phyloP scores from a whole-genome alignment of 2,888 invertebrate genomes.

The Erpobdella octoculata region DNA sequence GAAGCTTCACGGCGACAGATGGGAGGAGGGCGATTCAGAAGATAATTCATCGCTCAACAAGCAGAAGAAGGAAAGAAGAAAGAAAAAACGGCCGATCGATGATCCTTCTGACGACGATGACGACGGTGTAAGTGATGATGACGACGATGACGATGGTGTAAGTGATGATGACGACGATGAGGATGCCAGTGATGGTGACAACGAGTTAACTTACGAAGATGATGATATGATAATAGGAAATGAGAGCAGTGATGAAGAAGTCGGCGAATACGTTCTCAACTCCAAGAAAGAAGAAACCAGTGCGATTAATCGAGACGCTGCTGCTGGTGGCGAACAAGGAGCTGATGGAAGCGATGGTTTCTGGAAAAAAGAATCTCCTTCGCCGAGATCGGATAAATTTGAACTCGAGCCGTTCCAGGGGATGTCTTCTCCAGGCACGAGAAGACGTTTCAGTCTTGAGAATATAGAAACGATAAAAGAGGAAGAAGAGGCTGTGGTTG shows the following conservation, averaged over 20 bases:
- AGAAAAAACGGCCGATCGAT: neutral
- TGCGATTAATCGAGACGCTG: too few relatives aligned
- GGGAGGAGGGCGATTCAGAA: neutral
- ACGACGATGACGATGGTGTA: neutral
- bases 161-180: neutral
- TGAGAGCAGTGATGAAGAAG: neutral
- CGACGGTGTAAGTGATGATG: neutral
- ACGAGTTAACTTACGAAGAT: neutral
- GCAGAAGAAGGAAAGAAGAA: too few relatives aligned
- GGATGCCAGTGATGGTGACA: neutral
- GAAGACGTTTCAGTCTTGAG: constrained; percentile 3
- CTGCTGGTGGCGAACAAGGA: too few relatives aligned
- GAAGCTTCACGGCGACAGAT: neutral
- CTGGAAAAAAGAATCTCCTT: too few relatives aligned
- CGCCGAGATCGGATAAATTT: too few relatives aligned
- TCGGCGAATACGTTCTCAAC: neutral
- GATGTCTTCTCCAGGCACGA: neutral
- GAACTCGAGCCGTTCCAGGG: neutral
- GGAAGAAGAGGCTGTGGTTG: neutral
- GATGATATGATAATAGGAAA: neutral
- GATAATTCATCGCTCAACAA: neutral
- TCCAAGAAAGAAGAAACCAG: neutral
- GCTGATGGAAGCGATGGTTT: too few relatives aligned
- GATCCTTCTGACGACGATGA: neutral
- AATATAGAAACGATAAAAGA: neutral